Evolutionary conservation across 1,140 invertebrate genomes (phyloP).

Genomic region (Portunus trituberculatus): DNA sequence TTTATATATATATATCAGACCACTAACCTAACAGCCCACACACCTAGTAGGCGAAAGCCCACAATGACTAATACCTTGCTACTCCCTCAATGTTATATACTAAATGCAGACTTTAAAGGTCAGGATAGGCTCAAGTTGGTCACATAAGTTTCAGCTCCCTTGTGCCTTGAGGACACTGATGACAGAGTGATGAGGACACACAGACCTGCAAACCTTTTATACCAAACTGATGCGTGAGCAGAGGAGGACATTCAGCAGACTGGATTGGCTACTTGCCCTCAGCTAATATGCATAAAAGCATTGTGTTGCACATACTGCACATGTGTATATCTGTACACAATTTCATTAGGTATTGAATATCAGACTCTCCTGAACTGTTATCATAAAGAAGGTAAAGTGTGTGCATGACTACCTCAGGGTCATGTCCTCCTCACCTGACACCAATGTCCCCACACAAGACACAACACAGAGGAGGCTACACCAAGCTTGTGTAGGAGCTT

Average conservation of each 20-base stretch:
- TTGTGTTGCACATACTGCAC: neutral
- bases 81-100: neutral
- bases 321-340: neutral
- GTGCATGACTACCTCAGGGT: neutral
- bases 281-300: neutral
- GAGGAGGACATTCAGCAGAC: neutral
- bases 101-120: conserved; percentile 2
- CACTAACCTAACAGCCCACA: neutral
- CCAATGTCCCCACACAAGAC: neutral
- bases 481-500: conserved; percentile 2
- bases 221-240: neutral
- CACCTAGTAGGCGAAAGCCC: conserved; percentile 8
- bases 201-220: neutral
- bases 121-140: conserved; percentile 20
- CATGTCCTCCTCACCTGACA: neutral
- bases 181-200: neutral
- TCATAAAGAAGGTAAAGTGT: neutral
- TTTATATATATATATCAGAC: conserved; percentile 2
- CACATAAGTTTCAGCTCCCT: neutral
- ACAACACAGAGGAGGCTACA: neutral
- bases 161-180: neutral
- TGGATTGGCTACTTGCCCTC: neutral
- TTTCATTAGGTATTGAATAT: neutral
- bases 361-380: neutral
- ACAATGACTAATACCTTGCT: neutral